Evolutionary conservation across 2,888 invertebrate genomes (phyloP), one percentile per base, ranked within the genome.

Genomic region (Sceliomorpha sp.): DNA sequence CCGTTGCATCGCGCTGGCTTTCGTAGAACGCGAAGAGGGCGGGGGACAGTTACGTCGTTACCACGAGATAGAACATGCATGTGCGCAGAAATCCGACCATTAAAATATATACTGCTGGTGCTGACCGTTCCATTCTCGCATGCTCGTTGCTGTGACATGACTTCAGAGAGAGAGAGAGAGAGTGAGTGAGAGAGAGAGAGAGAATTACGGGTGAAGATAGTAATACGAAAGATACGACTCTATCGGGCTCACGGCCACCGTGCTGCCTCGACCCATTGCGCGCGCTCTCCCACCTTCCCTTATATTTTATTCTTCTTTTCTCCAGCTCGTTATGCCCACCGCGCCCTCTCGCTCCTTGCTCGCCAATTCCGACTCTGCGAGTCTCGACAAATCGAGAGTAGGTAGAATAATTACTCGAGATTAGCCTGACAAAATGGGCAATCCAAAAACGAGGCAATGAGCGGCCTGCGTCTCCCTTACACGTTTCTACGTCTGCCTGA

Each of bases 191-290:
- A n/a, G n/a, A 73, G 72, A 56, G 76, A 80, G 81, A 80, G 76
- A 82, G 83, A 83, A 83, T 83, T 81, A 83, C 81, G 80, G 42
- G 75, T 71, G 74, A 75, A 81, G 83, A 83, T 83, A 81, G 80
- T 79, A 80, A 80, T 79, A 81, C 80, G 79, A 79, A 75, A 80
- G 83, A 82, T 82, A 82, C 81, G 79, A 80, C 78, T 84, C 82
- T 82, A 85, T 83, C 80, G 77, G 44, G 31, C 27, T 39, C 42
- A 31, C 42, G 64, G 73, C 76, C 74, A 79, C 77, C 73, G 73
- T 74, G 69, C 58, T 39, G 50, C 37, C n/a, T 56, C 62, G 62
- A 45, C 56, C 56, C 45, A 62, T 29, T 58, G 45, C 9, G 26
- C 36, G 27, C 34, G 36, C 14, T 15, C 14, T 15, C 4, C 37